These are phyloP conservation scores for Chrysolina americana DNA, from an alignment of 2,888 invertebrate species.

Conservation along the genomic window DNA sequence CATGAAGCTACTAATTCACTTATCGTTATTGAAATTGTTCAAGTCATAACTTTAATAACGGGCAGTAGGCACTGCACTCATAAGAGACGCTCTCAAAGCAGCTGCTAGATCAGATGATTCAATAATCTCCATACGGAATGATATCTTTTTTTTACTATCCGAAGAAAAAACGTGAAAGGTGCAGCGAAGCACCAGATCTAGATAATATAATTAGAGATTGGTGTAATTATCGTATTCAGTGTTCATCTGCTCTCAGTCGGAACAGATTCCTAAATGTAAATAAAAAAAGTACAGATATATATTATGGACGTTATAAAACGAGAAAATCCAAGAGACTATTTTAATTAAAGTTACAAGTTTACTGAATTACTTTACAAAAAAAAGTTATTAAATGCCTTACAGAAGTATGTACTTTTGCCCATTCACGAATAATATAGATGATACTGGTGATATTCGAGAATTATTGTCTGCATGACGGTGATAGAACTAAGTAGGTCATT, in stretches of 20 bases:
- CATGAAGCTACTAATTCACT: background rate
- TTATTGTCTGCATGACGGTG: too few species aligned
- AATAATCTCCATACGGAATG: constrained; percentile 19
- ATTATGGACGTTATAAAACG: too few species aligned
- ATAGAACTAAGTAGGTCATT: too few species aligned
- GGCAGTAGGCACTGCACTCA: background rate
- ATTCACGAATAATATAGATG: too few species aligned
- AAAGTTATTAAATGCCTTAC: too few species aligned
- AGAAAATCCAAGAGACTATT: too few species aligned
- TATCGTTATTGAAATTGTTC: background rate
- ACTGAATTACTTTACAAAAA: too few species aligned
- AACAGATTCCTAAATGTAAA: constrained; percentile 26
- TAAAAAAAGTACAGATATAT: background rate
- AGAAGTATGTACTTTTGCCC: too few species aligned
- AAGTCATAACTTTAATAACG: constrained; percentile 1
- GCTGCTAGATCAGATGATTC: constrained; percentile 10
- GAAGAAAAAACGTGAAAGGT: constrained; percentile 27
- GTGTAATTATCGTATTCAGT: constrained; percentile 52
- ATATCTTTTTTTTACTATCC: constrained; percentile 27
- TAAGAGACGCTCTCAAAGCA: background rate
- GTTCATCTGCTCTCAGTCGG: constrained; percentile 48
- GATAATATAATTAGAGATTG: constrained; percentile 50
- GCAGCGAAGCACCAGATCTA: constrained; percentile 50
- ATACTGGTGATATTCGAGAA: too few species aligned
- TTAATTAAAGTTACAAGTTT: too few species aligned